Percentiles rank a stretch among this genome's conserved stretches.
phyloP scores from a whole-genome alignment of 2,113 vertebrate genomes.

The Boulengerochromis microlepis region DNA sequence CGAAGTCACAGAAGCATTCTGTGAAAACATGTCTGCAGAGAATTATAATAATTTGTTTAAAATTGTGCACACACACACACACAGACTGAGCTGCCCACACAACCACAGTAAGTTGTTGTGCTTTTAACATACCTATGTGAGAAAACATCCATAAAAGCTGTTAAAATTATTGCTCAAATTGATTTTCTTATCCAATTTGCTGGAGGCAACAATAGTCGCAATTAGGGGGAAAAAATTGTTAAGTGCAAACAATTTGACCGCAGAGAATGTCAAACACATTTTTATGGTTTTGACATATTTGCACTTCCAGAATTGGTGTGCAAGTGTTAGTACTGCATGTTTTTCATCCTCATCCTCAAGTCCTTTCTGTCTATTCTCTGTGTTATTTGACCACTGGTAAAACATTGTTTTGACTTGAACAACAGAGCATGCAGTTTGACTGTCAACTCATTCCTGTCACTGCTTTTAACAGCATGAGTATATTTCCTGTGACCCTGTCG shows the following conservation, averaged over 20 bases:
- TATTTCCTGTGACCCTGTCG: slow-evolving; percentile 9
- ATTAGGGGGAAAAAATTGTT: slow-evolving; percentile 12
- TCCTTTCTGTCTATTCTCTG: neutral
- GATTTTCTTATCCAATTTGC: slow-evolving; percentile 44
- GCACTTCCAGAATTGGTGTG: neutral
- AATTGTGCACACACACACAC: neutral
- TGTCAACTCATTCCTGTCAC: slow-evolving; percentile 5
- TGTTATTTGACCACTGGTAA: neutral
- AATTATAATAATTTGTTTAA: neutral
- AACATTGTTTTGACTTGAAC: slow-evolving; percentile 12
- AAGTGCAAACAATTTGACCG: slow-evolving; percentile 47
- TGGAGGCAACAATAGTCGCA: slow-evolving; percentile 23
- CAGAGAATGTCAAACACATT: neutral
- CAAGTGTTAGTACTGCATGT: neutral
- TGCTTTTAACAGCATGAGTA: slow-evolving; percentile 11
- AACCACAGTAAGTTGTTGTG: slow-evolving; percentile 31
- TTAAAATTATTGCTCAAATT: slow-evolving; percentile 44
- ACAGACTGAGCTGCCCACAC: neutral
- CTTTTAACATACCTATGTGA: slow-evolving; percentile 21
- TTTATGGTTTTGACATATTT: neutral
- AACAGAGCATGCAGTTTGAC: slow-evolving; percentile 22
- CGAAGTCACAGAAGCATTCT: neutral
- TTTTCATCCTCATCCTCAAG: neutral
- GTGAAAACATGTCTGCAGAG: neutral
- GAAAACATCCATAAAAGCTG: slow-evolving; percentile 33